Conservation (phyloP, 2,888 invertebrate genomes). For the Apocheima hispidaria region DNA sequence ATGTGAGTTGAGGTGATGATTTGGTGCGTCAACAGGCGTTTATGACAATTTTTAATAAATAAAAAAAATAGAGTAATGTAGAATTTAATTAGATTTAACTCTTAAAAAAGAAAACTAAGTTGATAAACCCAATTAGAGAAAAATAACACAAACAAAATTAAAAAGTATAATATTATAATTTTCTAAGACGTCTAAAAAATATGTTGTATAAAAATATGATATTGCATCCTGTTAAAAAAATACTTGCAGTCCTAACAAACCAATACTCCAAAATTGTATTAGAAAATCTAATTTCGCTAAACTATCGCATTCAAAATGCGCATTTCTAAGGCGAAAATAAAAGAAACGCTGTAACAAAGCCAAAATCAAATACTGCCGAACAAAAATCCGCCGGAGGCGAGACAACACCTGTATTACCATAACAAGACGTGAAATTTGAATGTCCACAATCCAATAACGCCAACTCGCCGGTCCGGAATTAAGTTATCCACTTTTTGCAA, state of each 20-base stretch:
- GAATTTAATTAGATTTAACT: too few relatives aligned
- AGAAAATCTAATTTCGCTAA: conserved; percentile 15
- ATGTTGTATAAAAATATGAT: too few relatives aligned
- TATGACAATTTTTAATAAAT: too few relatives aligned
- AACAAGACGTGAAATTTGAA: conserved; percentile 85
- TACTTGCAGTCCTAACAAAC: neutral
- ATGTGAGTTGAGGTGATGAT: neutral
- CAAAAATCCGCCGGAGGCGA: conserved; percentile 66
- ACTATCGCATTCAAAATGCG: conserved; percentile 19
- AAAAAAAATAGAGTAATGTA: too few relatives aligned
- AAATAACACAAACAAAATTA: too few relatives aligned
- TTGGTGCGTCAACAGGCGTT: too few relatives aligned
- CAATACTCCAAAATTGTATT: neutral
- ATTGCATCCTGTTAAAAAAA: too few relatives aligned
- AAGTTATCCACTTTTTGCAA: conserved; percentile 86
- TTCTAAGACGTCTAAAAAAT: too few relatives aligned
- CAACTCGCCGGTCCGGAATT: conserved; percentile 71
- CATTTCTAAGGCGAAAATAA: conserved; percentile 11
- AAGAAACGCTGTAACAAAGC: conserved; percentile 34
- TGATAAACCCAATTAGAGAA: too few relatives aligned
- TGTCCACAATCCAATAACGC: conserved; percentile 83
- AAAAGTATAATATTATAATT: too few relatives aligned
- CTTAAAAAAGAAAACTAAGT: too few relatives aligned
- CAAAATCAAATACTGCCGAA: conserved; percentile 46
- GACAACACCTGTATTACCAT: conserved; percentile 84